Evolutionary conservation across 2,113 vertebrate species (phyloP).

Genomic region (Pandion haliaetus): DNA sequence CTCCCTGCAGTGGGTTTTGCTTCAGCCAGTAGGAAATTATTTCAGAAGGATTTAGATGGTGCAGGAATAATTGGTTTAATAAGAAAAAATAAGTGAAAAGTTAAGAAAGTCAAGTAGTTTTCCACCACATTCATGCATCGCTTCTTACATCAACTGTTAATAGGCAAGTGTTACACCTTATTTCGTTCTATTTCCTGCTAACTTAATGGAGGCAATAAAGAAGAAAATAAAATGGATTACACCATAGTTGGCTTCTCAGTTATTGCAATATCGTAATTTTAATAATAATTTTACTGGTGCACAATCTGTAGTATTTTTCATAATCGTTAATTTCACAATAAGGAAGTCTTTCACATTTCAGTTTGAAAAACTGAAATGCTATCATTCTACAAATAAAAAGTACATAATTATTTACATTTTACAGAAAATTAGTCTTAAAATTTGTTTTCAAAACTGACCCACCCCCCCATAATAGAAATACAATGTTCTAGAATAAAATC

Average conservation of each 20-base stretch:
- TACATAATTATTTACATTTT: not conserved
- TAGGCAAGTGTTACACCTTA: not conserved
- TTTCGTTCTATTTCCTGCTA: not conserved
- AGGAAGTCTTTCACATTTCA: not conserved
- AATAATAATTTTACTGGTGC: not conserved
- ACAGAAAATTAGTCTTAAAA: not conserved
- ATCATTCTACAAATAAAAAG: not conserved
- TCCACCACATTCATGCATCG: not conserved
- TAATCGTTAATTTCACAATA: not conserved
- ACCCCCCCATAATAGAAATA: not conserved
- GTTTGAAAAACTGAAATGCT: too few species aligned
- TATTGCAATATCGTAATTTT: not conserved
- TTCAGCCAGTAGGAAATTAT: not conserved
- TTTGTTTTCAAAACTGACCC: not conserved
- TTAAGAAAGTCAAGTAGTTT: not conserved
- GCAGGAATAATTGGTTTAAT: not conserved
- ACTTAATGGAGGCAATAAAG: not conserved
- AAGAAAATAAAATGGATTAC: not conserved
- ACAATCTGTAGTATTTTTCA: not conserved
- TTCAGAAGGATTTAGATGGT: conserved; percentile 2
- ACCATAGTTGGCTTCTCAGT: not conserved
- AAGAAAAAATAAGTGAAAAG: not conserved
- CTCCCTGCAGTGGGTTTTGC: not conserved
- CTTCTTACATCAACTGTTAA: not conserved
- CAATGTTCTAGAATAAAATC: not conserved